Evolutionary conservation across 2,113 vertebrate species (phyloP), one percentile per base, ranked within the genome.

Genomic region (Euleptes europaea): DNA sequence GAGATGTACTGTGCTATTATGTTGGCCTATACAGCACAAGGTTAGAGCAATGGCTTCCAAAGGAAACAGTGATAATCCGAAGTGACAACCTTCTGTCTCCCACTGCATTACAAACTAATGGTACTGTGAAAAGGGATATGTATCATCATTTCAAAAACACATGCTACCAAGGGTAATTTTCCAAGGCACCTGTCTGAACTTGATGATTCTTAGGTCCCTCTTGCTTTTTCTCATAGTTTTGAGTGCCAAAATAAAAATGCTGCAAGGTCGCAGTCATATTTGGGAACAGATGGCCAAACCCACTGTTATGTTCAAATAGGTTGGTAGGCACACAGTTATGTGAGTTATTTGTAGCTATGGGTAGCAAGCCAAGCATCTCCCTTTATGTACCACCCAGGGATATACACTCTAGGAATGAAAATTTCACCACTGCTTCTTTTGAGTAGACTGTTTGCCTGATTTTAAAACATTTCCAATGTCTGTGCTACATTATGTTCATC

Each of bases 261-360:
- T 86, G 87, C 79, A 92, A 74, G 60, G 73, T 74, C 91, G 57
- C 71, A 94, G 94, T 90, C 94, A 91, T 95, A 95, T 94, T 93
- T 94, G 83, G 86, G 93, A 96, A 89, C 96, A 95, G 96, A 97
- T 96, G 96, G 96, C 91, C 88, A 93, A 95, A 92, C 84, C 87
- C 91, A 95, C 94, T 93, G 89, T 95, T 95, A 90, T 92, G 94
- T 95, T 94, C 95, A 96, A 96, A 90, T 92, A 94, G 89, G 88
- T 92, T 95, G 88, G 89, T 96, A 91, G 94, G 93, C 92, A 94
- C 28, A 78, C 91, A 94, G 93, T 95, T n/a, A n/a, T n/a, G n/a
- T n/a, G n/a, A n/a, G n/a, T 82, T 90, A 88, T 92, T 96, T 91
- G 94, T 92, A 93, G 85, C 90, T 83, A 60, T 31, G 57, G 38